Conservation (phyloP, 2,888 invertebrate genomes). For the Drosophila rellima region DNA sequence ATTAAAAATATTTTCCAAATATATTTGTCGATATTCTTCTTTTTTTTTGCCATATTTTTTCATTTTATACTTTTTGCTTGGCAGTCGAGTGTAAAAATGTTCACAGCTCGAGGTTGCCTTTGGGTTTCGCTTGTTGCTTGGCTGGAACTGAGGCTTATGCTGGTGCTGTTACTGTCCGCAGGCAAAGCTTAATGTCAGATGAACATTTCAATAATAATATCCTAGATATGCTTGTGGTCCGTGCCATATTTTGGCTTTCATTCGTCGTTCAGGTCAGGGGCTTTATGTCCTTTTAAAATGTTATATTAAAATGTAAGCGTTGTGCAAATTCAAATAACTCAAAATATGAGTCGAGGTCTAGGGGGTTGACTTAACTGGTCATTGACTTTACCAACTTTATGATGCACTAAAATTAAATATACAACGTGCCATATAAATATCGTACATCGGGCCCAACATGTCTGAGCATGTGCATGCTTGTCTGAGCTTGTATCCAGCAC, state of each 20-base stretch:
- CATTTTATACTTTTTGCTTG: conserved; percentile 32
- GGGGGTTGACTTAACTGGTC: conserved; percentile 79
- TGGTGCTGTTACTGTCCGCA: conserved; percentile 38
- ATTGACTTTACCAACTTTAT: conserved; percentile 78
- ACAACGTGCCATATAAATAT: conserved; percentile 53
- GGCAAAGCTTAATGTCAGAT: conserved; percentile 57
- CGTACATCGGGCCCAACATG: conserved; percentile 24
- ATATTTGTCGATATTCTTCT: conserved; percentile 9
- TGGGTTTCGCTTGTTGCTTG: conserved; percentile 14
- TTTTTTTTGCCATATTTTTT: conserved; percentile 12
- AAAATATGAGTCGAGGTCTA: conserved; percentile 21
- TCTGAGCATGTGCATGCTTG: conserved; percentile 24
- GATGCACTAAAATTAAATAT: conserved; percentile 75
- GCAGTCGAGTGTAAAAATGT: conserved; percentile 53
- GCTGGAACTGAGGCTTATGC: too few relatives aligned
- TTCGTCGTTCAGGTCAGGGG: conserved; percentile 24
- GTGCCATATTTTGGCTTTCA: conserved; percentile 32
- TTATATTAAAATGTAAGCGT: conserved; percentile 61
- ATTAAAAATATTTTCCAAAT: conserved; percentile 38
- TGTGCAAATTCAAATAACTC: conserved; percentile 68
- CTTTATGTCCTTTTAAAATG: conserved; percentile 61
- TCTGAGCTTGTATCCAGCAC: background rate
- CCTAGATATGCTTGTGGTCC: conserved; percentile 32
- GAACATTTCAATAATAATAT: conserved; percentile 60
- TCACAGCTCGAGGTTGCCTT: conserved; percentile 42